Base-by-base conservation (phyloP, 2,113 vertebrate genomes). In the Trachemys scripta region DNA sequence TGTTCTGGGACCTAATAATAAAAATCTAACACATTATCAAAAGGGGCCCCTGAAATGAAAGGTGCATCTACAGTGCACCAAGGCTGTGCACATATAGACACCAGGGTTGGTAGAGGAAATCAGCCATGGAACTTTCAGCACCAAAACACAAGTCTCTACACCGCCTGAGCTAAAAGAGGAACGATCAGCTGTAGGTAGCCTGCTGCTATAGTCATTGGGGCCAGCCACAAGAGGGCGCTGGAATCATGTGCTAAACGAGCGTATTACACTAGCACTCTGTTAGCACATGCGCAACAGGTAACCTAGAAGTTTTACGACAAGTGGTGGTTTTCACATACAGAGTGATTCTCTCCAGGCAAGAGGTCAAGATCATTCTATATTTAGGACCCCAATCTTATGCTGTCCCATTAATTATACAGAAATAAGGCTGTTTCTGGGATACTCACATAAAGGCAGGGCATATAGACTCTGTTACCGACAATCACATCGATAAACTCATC, bases 401-500 rank as follows among this genome's bases (percentile, higher is more conserved):
- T 87, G 80, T 2, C 5, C 38, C 35, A 14, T 13, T 2, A 1
- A 20, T 11, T n/a, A 0, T 0, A 65, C 38, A 84, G 76, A 27
- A 90, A 53, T 56, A 25, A 62, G 62, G 49, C 45, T 87, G 72
- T 1, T 16, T 1, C 69, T 1, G 3, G 65, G 56, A 56, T 88
- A 99, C 99, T 97, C 97, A 99, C 99, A 83, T 99, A 99, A 85
- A 99, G 98, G 91, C 99, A 99, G 4, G 99, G 99, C 99, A 99
- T 99, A 98, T 99, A 99, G 92, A 99, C 99, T 87, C 99, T 98
- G 98, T 99, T 99, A 95, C 99, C 99, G n/a, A 99, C 99, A 2
- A 99, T 99, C 96, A 99, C 99, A 0, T 99, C 99, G 0, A 99
- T 99, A 98, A 99, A 99, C 94, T 99, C 99, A 2, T 99, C 99